Evolutionary conservation across 2,888 invertebrate species (phyloP), one percentile per base, ranked within the genome.

Genomic region (Byasa hedistus): DNA sequence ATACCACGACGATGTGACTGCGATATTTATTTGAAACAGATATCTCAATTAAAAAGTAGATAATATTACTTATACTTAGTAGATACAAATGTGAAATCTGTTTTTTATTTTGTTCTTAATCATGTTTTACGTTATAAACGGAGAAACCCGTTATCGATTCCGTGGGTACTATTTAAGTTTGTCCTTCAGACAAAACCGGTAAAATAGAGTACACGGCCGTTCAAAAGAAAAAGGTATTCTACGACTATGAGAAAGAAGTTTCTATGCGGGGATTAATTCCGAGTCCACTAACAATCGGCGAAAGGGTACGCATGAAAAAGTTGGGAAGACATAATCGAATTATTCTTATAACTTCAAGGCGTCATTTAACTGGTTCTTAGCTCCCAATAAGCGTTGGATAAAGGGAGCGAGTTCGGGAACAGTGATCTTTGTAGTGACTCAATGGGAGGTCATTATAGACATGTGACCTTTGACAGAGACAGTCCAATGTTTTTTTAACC

Each of bases 191-290:
- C 64, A 52, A 48, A 73, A 83, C 83, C 82, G 79, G 83, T 81
- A 80, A 75, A 73, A 77, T 84, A 86, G 83, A 80, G 70, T 74
- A 77, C 71, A 73, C 75, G 77, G 75, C 73, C 77, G 78, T 71
- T 76, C 74, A 72, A 64, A 65, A 61, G 63, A 68, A 62, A 70
- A 65, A 68, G n/a, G 64, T 78, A 68, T 68, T 56, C 66, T 72
- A 68, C 73, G 64, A 72, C 85, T 86, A 86, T 84, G 83, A 84
- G 82, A 82, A 84, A 75, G 70, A 71, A 75, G 36, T 75, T 80
- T 80, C 76, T 75, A 76, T 72, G 73, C 70, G 67, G 72, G 79
- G 78, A 84, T 83, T 81, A 82, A 74, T 62, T 67, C 63, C 55
- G 69, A 76, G 73, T 76, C 69, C 68, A 70, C 58, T 62, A 68